Base-by-base conservation (phyloP, 2,113 vertebrate species). In the Columba janthina region DNA sequence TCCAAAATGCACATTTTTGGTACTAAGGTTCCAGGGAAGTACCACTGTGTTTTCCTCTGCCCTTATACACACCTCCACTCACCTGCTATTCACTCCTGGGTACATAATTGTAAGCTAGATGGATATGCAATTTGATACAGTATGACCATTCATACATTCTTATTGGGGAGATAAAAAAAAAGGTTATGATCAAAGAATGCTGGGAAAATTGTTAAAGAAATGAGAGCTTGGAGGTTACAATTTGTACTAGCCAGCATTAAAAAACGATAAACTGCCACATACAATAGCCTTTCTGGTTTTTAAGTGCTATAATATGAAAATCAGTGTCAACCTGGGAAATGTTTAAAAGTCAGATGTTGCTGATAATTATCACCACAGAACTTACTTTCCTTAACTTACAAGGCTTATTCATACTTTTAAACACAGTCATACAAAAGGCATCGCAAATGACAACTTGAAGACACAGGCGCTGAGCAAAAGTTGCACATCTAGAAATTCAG, bases 141-240 rank as follows among this genome's bases (percentile, higher is more conserved):
- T 34, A 65, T 29, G 46, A 70, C n/a, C 75, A 66, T 21, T 83
- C 2, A 0, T 57, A 66, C 22, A 67, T 71, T 51, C 56, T 80
- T 50, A 58, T 54, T 61, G 73, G 18, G 31, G 15, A 66, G 21
- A 16, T 19, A 19, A 46, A 88, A 87, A 66, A 54, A 89, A 71
- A 69, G 22, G 12, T 66, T 65, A 69, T 42, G 42, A 36, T 34
- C 4, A 2, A 87, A 89, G 26, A 91, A 89, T 1, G 1, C 8
- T 64, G 44, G 51, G 42, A 69, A 91, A 90, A 67, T 36, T 79
- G 50, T 61, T 83, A 58, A 9, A 88, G 20, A 77, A 92, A 81
- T 80, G 19, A 71, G 61, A 91, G 38, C 60, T 58, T 66, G 12
- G 34, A n/a, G 25, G 31, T 51, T 85, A 66, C 32, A 92, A 83